Conservation (phyloP, 2,888 invertebrate genomes). For the Ferdinandea cuprea region DNA sequence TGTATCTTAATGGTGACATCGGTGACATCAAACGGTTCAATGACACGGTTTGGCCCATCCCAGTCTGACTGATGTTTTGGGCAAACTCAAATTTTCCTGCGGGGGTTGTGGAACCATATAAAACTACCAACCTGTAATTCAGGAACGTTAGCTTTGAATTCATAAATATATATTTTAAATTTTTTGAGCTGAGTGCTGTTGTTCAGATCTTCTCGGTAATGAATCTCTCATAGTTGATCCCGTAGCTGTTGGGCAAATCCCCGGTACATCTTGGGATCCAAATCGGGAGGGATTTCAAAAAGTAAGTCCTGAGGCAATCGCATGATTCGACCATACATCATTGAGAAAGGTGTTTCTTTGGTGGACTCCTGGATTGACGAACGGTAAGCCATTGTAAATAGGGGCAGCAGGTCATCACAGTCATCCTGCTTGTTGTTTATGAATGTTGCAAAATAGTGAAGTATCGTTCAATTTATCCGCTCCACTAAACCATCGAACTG, state of each 20-base stretch:
- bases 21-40: background rate
- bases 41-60: constrained; percentile 18
- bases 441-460: constrained; percentile 71
- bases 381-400: constrained; percentile 56
- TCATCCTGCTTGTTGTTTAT: constrained; percentile 57
- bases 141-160: background rate
- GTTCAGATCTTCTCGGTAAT: background rate
- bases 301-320: constrained; percentile 66
- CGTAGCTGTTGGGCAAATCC: background rate
- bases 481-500: constrained; percentile 74
- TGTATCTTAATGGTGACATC: constrained; percentile 14
- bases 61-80: constrained; percentile 9
- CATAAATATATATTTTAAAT: background rate
- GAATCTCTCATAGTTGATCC: background rate
- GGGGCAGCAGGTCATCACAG: constrained; percentile 61
- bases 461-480: constrained; percentile 75
- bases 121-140: background rate
- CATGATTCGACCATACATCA: constrained; percentile 71
- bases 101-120: constrained; percentile 1
- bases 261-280: too few species aligned
- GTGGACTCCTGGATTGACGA: constrained; percentile 66
- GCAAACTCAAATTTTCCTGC: background rate
- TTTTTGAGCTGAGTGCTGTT: background rate
- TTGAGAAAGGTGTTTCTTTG: constrained; percentile 57
- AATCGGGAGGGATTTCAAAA: too few species aligned